Evolutionary conservation across 2,888 invertebrate species (phyloP).

Genomic region (Nyleta sp.): DNA sequence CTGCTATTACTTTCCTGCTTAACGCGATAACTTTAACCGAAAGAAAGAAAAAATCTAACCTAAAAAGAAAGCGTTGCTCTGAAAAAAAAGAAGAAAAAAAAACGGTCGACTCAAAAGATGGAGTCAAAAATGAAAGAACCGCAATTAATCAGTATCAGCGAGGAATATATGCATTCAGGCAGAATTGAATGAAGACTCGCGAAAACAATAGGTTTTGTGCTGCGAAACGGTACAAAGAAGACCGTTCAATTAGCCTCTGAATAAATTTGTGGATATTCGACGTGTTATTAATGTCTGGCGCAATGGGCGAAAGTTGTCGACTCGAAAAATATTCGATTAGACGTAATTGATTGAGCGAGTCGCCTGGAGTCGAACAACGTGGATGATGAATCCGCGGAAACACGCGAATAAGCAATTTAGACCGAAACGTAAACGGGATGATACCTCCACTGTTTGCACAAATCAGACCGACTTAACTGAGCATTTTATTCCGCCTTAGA

Average conservation of each 20-base stretch:
- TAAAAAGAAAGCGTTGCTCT: not conserved
- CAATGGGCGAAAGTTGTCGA: conserved; percentile 15
- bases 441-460: too few species aligned
- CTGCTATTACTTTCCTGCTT: conserved; percentile 19
- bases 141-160: conserved; percentile 35
- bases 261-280: conserved; percentile 18
- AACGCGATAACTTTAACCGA: not conserved
- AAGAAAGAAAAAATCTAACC: conserved; percentile 10
- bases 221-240: not conserved
- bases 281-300: conserved; percentile 26
- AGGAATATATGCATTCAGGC: not conserved
- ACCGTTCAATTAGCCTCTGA: conserved; percentile 29
- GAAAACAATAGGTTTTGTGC: conserved; percentile 19
- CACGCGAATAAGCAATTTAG: conserved; percentile 71
- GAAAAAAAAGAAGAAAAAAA: not conserved
- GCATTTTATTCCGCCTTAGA: conserved; percentile 20
- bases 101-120: not conserved
- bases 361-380: not conserved
- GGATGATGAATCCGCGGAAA: conserved; percentile 49
- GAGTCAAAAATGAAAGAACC: conserved; percentile 23
- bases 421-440: conserved; percentile 38
- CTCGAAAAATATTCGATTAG: conserved; percentile 37
- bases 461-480: too few species aligned
- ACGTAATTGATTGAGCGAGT: conserved; percentile 28
- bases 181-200: conserved; percentile 22